These are phyloP conservation scores for Perodicticus potto DNA, from an alignment of 2,797 vertebrate species.

Conservation along the genomic window DNA sequence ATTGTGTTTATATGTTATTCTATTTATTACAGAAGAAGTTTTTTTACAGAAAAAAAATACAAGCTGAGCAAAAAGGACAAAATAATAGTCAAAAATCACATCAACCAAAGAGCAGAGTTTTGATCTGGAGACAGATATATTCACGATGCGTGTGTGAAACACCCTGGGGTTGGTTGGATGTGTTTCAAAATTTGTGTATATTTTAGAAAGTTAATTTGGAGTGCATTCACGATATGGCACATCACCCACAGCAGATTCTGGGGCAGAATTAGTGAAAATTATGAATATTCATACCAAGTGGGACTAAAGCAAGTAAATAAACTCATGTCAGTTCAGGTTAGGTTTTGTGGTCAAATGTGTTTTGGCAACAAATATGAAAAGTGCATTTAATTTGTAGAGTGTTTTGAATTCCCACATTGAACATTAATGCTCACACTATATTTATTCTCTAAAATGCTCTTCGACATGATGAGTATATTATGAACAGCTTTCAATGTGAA, in stretches of 20 bases:
- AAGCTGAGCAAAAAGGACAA: neutral
- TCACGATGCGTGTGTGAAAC: neutral
- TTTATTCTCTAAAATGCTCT: slow-evolving; percentile 45
- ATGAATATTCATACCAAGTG: slow-evolving; percentile 56
- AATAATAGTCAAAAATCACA: neutral
- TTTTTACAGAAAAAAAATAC: neutral
- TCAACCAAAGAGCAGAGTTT: neutral
- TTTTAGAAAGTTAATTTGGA: slow-evolving; percentile 52
- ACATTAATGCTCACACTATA: slow-evolving; percentile 42
- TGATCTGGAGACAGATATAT: neutral
- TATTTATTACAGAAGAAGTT: neutral
- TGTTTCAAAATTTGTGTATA: slow-evolving; percentile 32
- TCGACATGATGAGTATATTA: neutral
- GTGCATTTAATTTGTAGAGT: slow-evolving; percentile 49
- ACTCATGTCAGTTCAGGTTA: slow-evolving; percentile 19
- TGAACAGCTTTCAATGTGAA: slow-evolving; percentile 53
- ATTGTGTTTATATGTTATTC: neutral
- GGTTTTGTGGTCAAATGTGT: slow-evolving; percentile 40
- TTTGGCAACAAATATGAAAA: slow-evolving; percentile 63
- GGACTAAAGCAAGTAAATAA: slow-evolving; percentile 43
- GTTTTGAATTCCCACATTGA: slow-evolving; percentile 49
- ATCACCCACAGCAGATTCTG: neutral
- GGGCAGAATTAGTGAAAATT: slow-evolving; percentile 46
- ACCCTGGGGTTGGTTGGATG: neutral
- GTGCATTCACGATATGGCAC: neutral